A percentile compares a stretch with the other conserved stretches of the same genome.
Evolutionary conservation across 2,113 vertebrate genomes (phyloP).

Genomic region (Hiodon tergisus): DNA sequence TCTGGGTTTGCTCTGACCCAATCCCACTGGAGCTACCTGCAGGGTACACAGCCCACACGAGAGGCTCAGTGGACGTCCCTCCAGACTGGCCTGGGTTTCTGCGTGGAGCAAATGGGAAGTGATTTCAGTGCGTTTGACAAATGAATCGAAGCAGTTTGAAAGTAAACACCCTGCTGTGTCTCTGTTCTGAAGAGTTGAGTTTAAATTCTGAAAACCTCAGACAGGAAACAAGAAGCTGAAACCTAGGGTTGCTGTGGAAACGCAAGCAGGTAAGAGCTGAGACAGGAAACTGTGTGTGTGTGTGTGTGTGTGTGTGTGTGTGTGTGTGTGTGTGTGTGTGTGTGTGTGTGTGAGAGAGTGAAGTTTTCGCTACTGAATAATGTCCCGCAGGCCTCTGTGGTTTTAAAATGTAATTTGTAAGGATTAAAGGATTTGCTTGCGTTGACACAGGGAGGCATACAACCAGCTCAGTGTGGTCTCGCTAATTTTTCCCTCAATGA

Average conservation of each 20-base stretch:
- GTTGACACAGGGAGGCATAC: neutral
- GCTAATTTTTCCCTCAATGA: too few species aligned
- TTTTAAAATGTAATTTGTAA: neutral
- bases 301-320: neutral
- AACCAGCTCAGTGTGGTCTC: too few species aligned
- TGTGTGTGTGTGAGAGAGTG: neutral
- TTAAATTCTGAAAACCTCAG: conserved; percentile 21
- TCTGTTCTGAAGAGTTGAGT: too few species aligned
- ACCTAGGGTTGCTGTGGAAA: conserved; percentile 52
- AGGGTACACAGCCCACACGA: too few species aligned
- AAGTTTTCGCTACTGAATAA: neutral
- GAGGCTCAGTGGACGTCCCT: too few species aligned
- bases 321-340: conserved; percentile 2
- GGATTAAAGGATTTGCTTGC: neutral
- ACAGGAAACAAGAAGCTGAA: conserved; percentile 47
- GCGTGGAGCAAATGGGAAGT: too few species aligned
- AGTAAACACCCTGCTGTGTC: too few species aligned
- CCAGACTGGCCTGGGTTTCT: too few species aligned
- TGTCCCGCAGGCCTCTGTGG: neutral
- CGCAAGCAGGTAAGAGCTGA: conserved; percentile 54
- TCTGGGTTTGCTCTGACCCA: too few species aligned
- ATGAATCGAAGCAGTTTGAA: too few species aligned
- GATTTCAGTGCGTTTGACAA: too few species aligned
- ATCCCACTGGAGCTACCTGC: too few species aligned
- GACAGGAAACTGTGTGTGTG: conserved; percentile 45